These are phyloP conservation scores for Silvanus unidentatus DNA, from an alignment of 2,888 invertebrate species.

Conservation along the genomic window DNA sequence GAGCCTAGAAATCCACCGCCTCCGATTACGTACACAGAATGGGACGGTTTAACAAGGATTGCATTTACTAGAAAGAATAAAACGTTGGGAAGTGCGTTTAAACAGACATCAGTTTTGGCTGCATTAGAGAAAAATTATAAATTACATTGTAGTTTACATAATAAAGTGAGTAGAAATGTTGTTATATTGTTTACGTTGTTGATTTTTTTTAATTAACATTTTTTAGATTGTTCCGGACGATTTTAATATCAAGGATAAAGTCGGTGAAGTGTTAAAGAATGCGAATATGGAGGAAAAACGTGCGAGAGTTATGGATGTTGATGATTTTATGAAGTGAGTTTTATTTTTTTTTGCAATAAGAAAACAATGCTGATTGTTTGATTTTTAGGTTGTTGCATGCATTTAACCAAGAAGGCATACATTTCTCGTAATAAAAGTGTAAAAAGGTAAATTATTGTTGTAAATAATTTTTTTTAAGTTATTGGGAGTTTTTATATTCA, in stretches of 20 bases:
- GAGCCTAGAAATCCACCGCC: slow-evolving; percentile 98
- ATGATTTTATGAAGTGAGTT: slow-evolving; percentile 80
- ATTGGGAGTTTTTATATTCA: slow-evolving; percentile 6
- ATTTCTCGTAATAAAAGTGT: slow-evolving; percentile 62
- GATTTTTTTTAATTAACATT: no score
- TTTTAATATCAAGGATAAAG: slow-evolving; percentile 76
- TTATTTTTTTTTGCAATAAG: not conserved
- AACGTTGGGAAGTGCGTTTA: slow-evolving; percentile 85
- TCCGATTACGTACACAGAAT: slow-evolving; percentile 91
- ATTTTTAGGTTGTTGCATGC: slow-evolving; percentile 45
- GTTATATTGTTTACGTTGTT: not conserved
- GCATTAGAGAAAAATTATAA: slow-evolving; percentile 88
- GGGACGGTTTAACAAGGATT: slow-evolving; percentile 96
- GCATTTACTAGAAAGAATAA: slow-evolving; percentile 96
- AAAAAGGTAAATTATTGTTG: not conserved
- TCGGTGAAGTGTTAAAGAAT: slow-evolving; percentile 66
- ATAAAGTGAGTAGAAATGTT: slow-evolving; percentile 60
- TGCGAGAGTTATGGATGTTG: slow-evolving; percentile 91
- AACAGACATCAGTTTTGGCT: slow-evolving; percentile 75
- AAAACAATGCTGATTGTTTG: no score
- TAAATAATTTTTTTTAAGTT: not conserved
- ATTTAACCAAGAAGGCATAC: slow-evolving; percentile 89
- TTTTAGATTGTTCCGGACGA: slow-evolving; percentile 67
- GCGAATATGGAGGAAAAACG: slow-evolving; percentile 69
- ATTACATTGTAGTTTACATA: slow-evolving; percentile 79